Base-by-base conservation (phyloP, 2,113 vertebrate species). In the Halichoeres trimaculatus region DNA sequence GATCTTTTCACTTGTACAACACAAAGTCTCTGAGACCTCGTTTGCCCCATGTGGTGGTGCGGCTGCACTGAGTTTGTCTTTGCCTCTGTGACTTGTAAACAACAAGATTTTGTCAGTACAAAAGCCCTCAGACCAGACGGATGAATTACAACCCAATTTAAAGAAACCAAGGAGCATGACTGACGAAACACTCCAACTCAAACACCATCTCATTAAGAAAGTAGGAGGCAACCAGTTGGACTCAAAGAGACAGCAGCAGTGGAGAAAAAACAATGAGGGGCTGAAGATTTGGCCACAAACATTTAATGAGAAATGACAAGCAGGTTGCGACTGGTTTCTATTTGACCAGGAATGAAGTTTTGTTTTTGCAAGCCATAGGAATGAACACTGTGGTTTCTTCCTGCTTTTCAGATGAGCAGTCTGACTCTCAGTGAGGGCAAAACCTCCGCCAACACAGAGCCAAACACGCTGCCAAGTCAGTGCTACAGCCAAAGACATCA, bases 401-500 rank as follows among this genome's bases (percentile, higher is more conserved):
- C 35, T 30, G 16, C 40, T 19, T 62, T 60, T 57, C 30, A 70
- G 55, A 81, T 57, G 66, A 75, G 43, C 38, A 54, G 47, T 0
- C 36, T 41, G 52, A 68, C 26, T 70, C 56, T 50, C 22, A 70
- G 24, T 13, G 57, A 68, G 41, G 41, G 16, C 17, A 45, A 6
- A 57, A 62, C 60, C 51, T 22, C 65, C 19, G 61, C 74, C 54
- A 80, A 67, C 55, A 64, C 50, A 2, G 43, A 19, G 16, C 19
- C 19, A 48, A n/a, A 20, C 43, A 1, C 13, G 35, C 56, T 19
- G 74, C 58, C 54, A 65, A 61, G 54, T 23, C 14, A 41, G 20
- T 26, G 35, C 54, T 58, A 6, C 0, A 50, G 73, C 82, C 74
- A 85, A 76, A 80, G 45, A 50, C 57, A 78, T 62, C 60, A 74